These are phyloP conservation scores for Hybognathus amarus DNA, from an alignment of 2,797 vertebrate species.

Conservation along the genomic window DNA sequence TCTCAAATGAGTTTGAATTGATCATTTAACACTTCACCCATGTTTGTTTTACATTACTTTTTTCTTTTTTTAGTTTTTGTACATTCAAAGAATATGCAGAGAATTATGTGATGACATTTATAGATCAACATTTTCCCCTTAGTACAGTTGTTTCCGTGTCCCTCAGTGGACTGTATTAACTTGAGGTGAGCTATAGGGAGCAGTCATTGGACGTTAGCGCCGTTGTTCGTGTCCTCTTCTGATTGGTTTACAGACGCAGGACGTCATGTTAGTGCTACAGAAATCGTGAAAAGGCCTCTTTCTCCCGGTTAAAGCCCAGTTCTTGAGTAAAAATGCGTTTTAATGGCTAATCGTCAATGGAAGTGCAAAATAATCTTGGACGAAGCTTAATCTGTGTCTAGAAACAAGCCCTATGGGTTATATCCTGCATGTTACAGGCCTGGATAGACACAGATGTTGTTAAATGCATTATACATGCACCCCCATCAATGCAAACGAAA, in stretches of 20 bases:
- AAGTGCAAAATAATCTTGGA: slow-evolving; percentile 3
- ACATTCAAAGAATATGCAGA: slow-evolving; percentile 43
- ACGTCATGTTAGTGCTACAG: slow-evolving; percentile 19
- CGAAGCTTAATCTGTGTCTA: background rate
- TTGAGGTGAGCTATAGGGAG: slow-evolving; percentile 10
- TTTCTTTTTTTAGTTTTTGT: slow-evolving; percentile 20
- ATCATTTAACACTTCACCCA: slow-evolving; percentile 53
- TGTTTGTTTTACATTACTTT: slow-evolving; percentile 17
- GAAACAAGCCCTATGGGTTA: slow-evolving; percentile 35
- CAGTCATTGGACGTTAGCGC: slow-evolving; percentile 31
- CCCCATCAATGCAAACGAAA: slow-evolving; percentile 42
- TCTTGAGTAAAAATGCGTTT: slow-evolving; percentile 4
- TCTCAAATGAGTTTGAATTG: slow-evolving; percentile 49
- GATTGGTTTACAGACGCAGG: slow-evolving; percentile 43
- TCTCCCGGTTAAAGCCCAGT: background rate
- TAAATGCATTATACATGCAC: slow-evolving; percentile 27
- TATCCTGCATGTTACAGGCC: slow-evolving; percentile 52
- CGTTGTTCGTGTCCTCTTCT: slow-evolving; percentile 21
- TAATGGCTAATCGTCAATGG: background rate
- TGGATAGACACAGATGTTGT: slow-evolving; percentile 27
- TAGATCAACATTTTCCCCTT: slow-evolving; percentile 10
- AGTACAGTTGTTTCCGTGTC: background rate
- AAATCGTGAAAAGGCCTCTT: slow-evolving; percentile 10
- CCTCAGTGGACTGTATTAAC: slow-evolving; percentile 28
- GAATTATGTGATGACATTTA: slow-evolving; percentile 31